phyloP scores from a whole-genome alignment of 2,888 invertebrate species.

The Sthenelais limicola region DNA sequence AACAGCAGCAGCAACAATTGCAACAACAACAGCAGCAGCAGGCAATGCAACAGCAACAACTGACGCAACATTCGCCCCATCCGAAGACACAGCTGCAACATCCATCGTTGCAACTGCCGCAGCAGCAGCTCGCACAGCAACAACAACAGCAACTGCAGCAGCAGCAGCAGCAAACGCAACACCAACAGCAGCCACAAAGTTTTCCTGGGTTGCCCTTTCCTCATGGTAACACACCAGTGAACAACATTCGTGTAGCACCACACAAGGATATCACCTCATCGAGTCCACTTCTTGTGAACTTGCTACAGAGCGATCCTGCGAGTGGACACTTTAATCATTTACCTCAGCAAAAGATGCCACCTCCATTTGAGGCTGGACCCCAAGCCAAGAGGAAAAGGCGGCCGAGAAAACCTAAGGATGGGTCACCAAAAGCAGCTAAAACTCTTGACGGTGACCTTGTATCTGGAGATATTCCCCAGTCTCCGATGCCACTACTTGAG shows the following conservation, averaged over 20 bases:
- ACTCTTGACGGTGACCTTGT: slow-evolving; percentile 23
- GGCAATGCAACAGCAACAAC: slow-evolving; percentile 3
- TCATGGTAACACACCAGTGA: slow-evolving; percentile 46
- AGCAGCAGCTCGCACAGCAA: slow-evolving; percentile 10
- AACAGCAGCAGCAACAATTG: slow-evolving; percentile 33
- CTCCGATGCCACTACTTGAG: slow-evolving; percentile 12
- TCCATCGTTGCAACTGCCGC: slow-evolving; percentile 4
- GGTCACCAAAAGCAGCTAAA: slow-evolving; percentile 5
- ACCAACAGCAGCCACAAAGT: slow-evolving; percentile 22
- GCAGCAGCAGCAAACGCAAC: slow-evolving; percentile 10
- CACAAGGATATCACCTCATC: slow-evolving; percentile 73
- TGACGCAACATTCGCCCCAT: neutral
- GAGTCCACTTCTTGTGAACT: slow-evolving; percentile 91
- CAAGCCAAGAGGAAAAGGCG: slow-evolving; percentile 42
- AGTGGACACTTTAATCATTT: slow-evolving; percentile 39
- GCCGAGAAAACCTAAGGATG: slow-evolving; percentile 45
- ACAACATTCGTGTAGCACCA: slow-evolving; percentile 54
- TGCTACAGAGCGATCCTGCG: slow-evolving; percentile 84
- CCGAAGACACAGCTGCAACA: neutral
- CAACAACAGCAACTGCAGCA: slow-evolving; percentile 18
- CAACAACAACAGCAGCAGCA: slow-evolving; percentile 21
- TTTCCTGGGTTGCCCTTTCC: slow-evolving; percentile 34
- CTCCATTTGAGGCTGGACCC: slow-evolving; percentile 42
- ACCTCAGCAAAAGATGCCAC: slow-evolving; percentile 39
- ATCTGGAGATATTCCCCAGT: neutral